Conservation (phyloP, 2,113 vertebrate genomes). For the Arothron firmamentum region DNA sequence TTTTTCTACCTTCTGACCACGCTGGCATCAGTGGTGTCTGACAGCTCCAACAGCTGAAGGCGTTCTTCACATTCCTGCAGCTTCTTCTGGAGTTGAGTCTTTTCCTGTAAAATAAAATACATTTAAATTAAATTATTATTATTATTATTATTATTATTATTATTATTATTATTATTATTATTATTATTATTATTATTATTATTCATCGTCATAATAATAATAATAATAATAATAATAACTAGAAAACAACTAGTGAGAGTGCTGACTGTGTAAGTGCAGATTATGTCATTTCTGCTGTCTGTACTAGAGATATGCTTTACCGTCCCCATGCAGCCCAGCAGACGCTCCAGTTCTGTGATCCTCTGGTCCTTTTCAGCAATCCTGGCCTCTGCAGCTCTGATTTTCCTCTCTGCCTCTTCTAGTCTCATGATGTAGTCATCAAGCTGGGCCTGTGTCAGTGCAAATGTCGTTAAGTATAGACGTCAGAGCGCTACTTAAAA, state of each 20-base stretch:
- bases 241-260: background rate
- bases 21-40: slow-evolving; percentile 61
- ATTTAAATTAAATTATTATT: background rate
- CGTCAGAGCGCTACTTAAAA: no score
- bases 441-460: slow-evolving; percentile 78
- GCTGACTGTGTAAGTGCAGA: background rate
- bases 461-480: no score
- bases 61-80: slow-evolving; percentile 83
- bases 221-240: background rate
- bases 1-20: slow-evolving; percentile 74
- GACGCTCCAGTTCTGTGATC: slow-evolving; percentile 85
- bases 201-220: no score
- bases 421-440: slow-evolving; percentile 86
- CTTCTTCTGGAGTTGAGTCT: slow-evolving; percentile 81
- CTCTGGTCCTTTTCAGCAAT: slow-evolving; percentile 88
- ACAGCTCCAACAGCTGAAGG: slow-evolving; percentile 72
- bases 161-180: no score
- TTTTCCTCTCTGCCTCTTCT: slow-evolving; percentile 87
- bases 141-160: no score
- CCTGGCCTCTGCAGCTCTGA: slow-evolving; percentile 79
- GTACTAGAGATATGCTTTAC: slow-evolving; percentile 54
- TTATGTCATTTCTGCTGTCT: background rate
- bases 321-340: slow-evolving; percentile 90
- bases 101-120: slow-evolving; percentile 76
- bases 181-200: no score